phyloP scores from a whole-genome alignment of 2,888 invertebrate species.

The Dicycla oo region DNA sequence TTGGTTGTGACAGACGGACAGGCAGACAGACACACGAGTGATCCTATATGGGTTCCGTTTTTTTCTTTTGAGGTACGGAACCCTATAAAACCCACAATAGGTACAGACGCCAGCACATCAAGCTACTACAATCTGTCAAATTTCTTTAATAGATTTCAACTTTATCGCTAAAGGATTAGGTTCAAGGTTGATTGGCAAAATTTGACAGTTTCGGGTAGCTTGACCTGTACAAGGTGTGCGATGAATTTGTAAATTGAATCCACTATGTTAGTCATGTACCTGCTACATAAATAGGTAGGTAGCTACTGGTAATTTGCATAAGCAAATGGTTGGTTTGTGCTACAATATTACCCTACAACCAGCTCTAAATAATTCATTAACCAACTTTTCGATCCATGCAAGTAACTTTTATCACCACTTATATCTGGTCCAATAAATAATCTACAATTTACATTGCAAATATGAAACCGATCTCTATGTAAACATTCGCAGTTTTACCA shows the following conservation, averaged over 20 bases:
- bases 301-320: slow-evolving; percentile 14
- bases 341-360: slow-evolving; percentile 16
- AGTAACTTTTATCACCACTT: slow-evolving; percentile 37
- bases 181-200: too few relatives aligned
- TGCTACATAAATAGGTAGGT: neutral
- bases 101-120: too few relatives aligned
- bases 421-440: slow-evolving; percentile 38
- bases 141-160: too few relatives aligned
- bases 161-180: too few relatives aligned
- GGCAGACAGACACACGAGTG: too few relatives aligned
- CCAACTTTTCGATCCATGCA: slow-evolving; percentile 14
- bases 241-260: slow-evolving; percentile 6
- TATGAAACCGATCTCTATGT: slow-evolving; percentile 36
- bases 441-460: slow-evolving; percentile 44
- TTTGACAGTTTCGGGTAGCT: too few relatives aligned
- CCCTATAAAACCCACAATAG: too few relatives aligned
- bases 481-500: slow-evolving; percentile 49
- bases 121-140: too few relatives aligned
- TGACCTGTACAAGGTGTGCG: too few relatives aligned
- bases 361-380: slow-evolving; percentile 43
- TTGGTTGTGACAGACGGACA: too few relatives aligned
- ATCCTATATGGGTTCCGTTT: too few relatives aligned
- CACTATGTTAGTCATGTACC: neutral
- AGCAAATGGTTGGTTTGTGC: slow-evolving; percentile 27
- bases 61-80: too few relatives aligned